phyloP scores from a whole-genome alignment of 2,113 vertebrate genomes.

The Hippolais icterina region DNA sequence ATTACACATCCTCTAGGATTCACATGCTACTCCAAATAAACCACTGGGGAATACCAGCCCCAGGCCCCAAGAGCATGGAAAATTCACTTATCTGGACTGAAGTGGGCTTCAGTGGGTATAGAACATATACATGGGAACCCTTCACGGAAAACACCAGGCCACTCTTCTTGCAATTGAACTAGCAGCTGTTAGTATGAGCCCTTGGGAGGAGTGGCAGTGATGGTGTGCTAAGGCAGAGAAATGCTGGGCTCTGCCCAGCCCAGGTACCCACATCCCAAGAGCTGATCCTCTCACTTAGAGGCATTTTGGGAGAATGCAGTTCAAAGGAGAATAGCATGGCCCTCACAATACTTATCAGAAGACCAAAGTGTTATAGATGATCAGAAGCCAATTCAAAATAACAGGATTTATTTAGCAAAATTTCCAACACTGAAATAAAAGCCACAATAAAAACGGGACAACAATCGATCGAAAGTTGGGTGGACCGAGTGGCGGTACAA shows the following conservation, averaged over 20 bases:
- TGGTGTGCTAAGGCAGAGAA: not conserved
- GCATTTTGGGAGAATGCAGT: not conserved
- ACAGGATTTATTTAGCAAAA: too few relatives aligned
- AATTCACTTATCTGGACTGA: not conserved
- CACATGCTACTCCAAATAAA: conserved; percentile 20
- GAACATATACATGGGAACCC: not conserved
- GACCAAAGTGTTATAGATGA: too few relatives aligned
- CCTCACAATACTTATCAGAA: not conserved
- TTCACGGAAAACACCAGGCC: not conserved
- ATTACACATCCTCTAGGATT: conserved; percentile 44
- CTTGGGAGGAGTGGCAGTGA: accelerated
- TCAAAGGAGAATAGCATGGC: not conserved
- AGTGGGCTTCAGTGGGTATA: not conserved
- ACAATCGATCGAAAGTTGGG: too few relatives aligned
- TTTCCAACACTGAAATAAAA: too few relatives aligned
- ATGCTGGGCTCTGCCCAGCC: not conserved
- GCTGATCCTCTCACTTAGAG: not conserved
- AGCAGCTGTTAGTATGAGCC: not conserved
- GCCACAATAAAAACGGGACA: too few relatives aligned
- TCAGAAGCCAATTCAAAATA: too few relatives aligned
- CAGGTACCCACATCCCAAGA: not conserved
- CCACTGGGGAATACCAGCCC: not conserved
- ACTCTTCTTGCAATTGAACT: not conserved
- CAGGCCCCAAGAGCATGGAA: not conserved
- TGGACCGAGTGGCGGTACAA: too few relatives aligned